Base-by-base conservation (phyloP, 2,797 vertebrate genomes). In the Glossophaga mutica region DNA sequence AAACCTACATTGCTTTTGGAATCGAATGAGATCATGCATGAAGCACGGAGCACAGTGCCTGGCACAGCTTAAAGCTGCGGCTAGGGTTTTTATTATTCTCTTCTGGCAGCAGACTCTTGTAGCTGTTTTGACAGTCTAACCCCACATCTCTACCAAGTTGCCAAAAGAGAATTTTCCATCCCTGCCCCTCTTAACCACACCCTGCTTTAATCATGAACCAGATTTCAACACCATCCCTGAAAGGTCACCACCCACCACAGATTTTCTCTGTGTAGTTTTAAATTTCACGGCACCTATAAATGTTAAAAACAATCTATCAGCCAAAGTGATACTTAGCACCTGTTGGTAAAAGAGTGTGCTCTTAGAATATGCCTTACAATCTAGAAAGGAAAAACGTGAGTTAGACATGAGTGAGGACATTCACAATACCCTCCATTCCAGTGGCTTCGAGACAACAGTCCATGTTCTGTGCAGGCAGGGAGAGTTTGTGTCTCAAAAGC, bases 101-200 rank as follows among this genome's bases (percentile, higher is more conserved):
- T 89, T 90, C 87, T 97, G 87, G 95, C 78, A 95, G 37, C 57
- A 86, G 85, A 90, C 34, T 94, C 84, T 94, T 87, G 78, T 91
- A 79, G 39, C 46, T 77, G 46, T 96, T 92, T 97, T 73, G 16
- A 57, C 62, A 82, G 84, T 94, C 96, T 94, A 94, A 96, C 90
- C 90, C 86, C 57, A 87, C 55, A 88, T 96, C 44, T 94, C 79
- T 81, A 92, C 88, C 89, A 91, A 81, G 81, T 92, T 95, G 93
- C 96, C 96, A 97, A 94, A 91, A 92, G 57, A 94, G 94, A 96
- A 97, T 94, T 96, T 96, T 97, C 96, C 91, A 92, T 97, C 70
- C 91, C 79, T 94, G 85, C n/a, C 48, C 70, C 88, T 95, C 81
- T 59, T 68, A 94, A 92, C 88, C 97, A 96, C 96, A 96, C 96